Evolutionary conservation across 2,888 invertebrate genomes (phyloP).

Genomic region (Amblyjoppa fuscipennis): DNA sequence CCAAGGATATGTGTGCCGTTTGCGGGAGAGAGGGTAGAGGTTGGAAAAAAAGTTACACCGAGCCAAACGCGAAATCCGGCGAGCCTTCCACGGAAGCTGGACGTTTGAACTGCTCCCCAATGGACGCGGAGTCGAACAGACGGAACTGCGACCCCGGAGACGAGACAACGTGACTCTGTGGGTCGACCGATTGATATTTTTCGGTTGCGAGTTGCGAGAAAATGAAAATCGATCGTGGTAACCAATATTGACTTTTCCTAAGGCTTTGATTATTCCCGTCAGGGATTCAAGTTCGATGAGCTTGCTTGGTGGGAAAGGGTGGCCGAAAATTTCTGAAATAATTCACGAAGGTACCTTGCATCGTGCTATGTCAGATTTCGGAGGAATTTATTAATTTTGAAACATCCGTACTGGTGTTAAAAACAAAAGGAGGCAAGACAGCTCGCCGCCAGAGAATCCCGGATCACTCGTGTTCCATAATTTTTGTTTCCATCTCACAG

Average conservation of each 20-base stretch:
- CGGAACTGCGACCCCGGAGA: neutral
- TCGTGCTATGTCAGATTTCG: neutral
- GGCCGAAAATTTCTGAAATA: neutral
- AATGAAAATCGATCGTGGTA: neutral
- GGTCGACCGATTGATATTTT: neutral
- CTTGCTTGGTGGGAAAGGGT: neutral
- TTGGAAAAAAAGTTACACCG: constrained; percentile 36
- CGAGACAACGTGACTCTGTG: neutral
- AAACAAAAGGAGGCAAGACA: neutral
- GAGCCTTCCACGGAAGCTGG: neutral
- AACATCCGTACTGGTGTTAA: neutral
- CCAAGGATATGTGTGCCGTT: constrained; percentile 44
- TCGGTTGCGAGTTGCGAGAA: neutral
- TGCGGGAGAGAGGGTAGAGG: neutral
- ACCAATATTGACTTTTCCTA: no score
- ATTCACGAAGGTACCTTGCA: neutral
- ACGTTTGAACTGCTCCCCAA: constrained; percentile 3
- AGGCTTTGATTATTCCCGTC: no score
- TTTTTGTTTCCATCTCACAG: neutral
- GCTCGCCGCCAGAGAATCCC: neutral
- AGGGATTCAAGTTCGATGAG: no score
- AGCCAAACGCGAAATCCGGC: constrained; percentile 10
- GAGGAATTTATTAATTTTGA: neutral
- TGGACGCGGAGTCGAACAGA: neutral
- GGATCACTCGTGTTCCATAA: neutral